Evolutionary conservation across 2,797 vertebrate genomes (phyloP).

Genomic region (Enteromius trimaculatus): DNA sequence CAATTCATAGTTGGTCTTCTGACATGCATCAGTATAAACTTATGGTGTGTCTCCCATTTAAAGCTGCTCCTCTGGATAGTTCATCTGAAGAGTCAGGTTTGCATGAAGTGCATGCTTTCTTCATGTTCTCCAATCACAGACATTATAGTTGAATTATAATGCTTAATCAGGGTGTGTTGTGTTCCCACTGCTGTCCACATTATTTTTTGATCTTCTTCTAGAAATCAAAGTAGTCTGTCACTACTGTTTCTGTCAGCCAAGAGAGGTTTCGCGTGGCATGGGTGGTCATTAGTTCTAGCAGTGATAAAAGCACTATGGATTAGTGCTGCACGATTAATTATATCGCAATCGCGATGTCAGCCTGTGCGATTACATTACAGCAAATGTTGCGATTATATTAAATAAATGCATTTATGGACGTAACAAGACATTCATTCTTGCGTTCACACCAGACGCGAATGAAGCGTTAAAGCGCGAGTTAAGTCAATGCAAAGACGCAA

Average conservation of each 20-base stretch:
- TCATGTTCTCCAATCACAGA: slow-evolving; percentile 41
- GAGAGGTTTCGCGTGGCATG: background rate
- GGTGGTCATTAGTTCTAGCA: background rate
- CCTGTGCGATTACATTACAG: no score
- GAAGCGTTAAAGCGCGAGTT: no score
- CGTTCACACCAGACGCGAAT: no score
- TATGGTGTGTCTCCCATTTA: slow-evolving; percentile 60
- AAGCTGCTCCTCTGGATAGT: slow-evolving; percentile 67
- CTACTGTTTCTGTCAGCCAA: background rate
- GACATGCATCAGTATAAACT: background rate
- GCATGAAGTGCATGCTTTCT: slow-evolving; percentile 62
- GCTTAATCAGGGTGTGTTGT: background rate
- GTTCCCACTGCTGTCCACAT: background rate
- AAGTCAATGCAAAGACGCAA: no score
- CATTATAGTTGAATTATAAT: background rate
- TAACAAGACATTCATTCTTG: no score
- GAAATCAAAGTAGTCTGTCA: background rate
- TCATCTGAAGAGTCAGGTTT: slow-evolving; percentile 72
- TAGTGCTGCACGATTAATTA: no score
- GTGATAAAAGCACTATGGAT: background rate
- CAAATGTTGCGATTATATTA: no score
- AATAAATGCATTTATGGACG: no score
- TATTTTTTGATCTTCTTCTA: background rate
- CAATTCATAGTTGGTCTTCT: background rate
- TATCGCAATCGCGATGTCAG: no score